Evolutionary conservation across 1,140 invertebrate species (phyloP).

Genomic region (Drosophila paulistorum): DNA sequence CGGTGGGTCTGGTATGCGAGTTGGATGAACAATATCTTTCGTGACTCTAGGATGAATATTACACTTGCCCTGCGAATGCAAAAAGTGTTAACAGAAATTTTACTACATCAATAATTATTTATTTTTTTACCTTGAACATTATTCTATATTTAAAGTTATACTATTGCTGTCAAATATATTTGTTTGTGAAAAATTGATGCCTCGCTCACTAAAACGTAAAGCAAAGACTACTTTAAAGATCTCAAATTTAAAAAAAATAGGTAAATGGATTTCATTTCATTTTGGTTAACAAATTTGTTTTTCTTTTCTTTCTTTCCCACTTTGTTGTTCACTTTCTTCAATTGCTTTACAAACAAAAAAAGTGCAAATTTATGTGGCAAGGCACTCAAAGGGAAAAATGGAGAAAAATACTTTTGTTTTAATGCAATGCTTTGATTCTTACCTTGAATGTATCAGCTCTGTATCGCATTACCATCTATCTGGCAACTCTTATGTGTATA

Average conservation of each 20-base stretch:
- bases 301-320: conserved; percentile 22
- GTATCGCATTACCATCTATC: background rate
- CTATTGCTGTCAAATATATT: background rate
- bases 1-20: background rate
- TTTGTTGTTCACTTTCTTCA: conserved; percentile 21
- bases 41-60: background rate
- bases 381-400: conserved; percentile 45
- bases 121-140: background rate
- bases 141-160: too few relatives aligned
- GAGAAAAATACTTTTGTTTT: conserved; percentile 29
- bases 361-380: conserved; percentile 73
- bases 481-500: background rate
- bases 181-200: background rate
- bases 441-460: conserved; percentile 56
- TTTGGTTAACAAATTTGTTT: conserved; percentile 13
- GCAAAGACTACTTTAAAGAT: background rate
- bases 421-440: conserved; percentile 68
- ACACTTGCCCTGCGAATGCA: background rate
- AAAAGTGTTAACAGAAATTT: background rate
- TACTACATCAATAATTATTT: background rate
- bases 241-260: background rate
- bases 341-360: conserved; percentile 64
- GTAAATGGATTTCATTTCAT: background rate
- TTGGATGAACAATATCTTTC: background rate
- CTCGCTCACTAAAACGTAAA: background rate